These are phyloP conservation scores for Drosophila helvetica DNA, from an alignment of 2,888 invertebrate species.

Conservation along the genomic window DNA sequence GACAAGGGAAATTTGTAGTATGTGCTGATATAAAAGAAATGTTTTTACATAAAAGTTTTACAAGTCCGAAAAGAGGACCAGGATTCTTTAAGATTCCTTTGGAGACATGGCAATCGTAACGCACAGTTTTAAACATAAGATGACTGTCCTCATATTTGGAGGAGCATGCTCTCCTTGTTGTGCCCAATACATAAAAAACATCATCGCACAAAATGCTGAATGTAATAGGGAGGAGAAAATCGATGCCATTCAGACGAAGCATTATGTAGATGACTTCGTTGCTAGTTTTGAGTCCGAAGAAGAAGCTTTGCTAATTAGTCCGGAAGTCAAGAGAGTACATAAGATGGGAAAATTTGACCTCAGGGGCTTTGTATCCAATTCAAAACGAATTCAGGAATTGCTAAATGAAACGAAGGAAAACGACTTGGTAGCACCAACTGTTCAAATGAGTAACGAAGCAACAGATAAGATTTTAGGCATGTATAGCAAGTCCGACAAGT, in stretches of 20 bases:
- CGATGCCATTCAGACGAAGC: background rate
- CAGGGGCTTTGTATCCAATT: slow-evolving; percentile 18
- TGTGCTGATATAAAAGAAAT: slow-evolving; percentile 1
- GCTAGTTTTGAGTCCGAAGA: background rate
- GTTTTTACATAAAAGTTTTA: background rate
- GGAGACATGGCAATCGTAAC: background rate
- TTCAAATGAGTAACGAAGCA: background rate
- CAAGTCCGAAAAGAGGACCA: background rate
- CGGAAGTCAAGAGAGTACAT: slow-evolving; percentile 4
- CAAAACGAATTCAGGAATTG: background rate
- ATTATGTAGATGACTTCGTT: slow-evolving; percentile 16
- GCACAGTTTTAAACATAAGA: background rate
- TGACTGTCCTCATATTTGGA: slow-evolving; percentile 15
- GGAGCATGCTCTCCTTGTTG: slow-evolving; percentile 20
- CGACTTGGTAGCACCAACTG: background rate
- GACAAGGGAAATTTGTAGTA: background rate
- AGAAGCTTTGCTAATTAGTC: slow-evolving; percentile 4
- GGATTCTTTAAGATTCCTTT: background rate
- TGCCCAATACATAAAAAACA: slow-evolving; percentile 24
- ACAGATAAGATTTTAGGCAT: slow-evolving; percentile 7
- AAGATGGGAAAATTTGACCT: slow-evolving; percentile 13
- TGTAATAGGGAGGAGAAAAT: background rate
- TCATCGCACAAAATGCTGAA: slow-evolving; percentile 10
- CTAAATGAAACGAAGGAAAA: background rate
- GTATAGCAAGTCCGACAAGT: slow-evolving; percentile 8